Evolutionary conservation across 2,113 vertebrate genomes (phyloP), one percentile per base, ranked within the genome.

Genomic region (Enhydra lutris): DNA sequence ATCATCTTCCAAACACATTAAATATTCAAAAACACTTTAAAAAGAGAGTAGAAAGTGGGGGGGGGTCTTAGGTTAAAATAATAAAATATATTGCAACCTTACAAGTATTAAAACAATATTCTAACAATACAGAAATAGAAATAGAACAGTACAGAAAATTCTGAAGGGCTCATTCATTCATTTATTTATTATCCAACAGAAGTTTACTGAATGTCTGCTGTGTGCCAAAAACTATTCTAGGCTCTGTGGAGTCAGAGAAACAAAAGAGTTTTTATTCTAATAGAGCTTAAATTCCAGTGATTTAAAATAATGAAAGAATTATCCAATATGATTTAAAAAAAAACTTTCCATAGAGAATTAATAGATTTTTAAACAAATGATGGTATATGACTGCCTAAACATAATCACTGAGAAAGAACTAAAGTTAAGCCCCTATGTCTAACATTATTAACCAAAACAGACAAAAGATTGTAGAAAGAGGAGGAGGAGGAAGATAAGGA

Each of bases 1-100:
- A 67, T 80, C 4, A n/a, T 57, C n/a, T 92, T 85, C 92, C 4
- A 96, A 89, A 92, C 23, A 52, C 34, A 96, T 57, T 57, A 94
- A 61, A 86, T 3, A 79, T 23, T 89, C 13, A 89, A 89, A 45
- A 79, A 42, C 17, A 67, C 6, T 71, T 78, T 90, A 7, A 76
- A 61, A 89, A 17, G 55, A 18, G 23, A 85, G 13, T 50, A 83
- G 76, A 45, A 83, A 88, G 63, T 3, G 7, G 7, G 50, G 1
- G 50, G 1, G 7, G 55, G 6, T 21, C 4, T 57, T 90, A 63
- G 24, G 50, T 78, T 91, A 52, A 94, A 95, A 94, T 63, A 83
- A 69, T 55, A 92, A 95, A 80, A 63, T 86, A 39, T 71, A 79
- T 84, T 92, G 36, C 15, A 89, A 95, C 67, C 31, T 29, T 67